These are phyloP conservation scores for Acromyrmex charruanus DNA, from an alignment of 1,140 invertebrate species.

Conservation along the genomic window DNA sequence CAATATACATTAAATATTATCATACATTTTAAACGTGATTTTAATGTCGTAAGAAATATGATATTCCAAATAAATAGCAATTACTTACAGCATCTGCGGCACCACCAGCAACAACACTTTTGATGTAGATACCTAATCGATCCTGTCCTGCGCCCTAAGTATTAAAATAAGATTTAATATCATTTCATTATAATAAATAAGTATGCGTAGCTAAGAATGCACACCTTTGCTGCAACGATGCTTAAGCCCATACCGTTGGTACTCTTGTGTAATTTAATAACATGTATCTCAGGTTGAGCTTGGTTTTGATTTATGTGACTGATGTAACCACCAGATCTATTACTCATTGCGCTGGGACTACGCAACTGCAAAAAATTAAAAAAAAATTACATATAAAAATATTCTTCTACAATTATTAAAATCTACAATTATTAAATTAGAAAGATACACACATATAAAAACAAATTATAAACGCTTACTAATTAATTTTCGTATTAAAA, in stretches of 20 bases:
- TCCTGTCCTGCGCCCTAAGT: conserved; percentile 95
- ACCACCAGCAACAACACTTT: conserved; percentile 98
- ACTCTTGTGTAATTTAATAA: conserved; percentile 96
- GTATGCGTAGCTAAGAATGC: not conserved
- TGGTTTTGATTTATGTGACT: conserved; percentile 80
- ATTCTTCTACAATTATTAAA: conserved; percentile 13
- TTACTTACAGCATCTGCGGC: conserved; percentile 95
- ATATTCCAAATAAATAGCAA: not conserved
- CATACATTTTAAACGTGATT: not conserved
- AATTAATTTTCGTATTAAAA: not conserved
- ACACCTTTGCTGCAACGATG: conserved; percentile 96
- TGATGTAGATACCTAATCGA: conserved; percentile 98
- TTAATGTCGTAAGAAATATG: not conserved
- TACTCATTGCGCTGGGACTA: conserved; percentile 89
- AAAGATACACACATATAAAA: not conserved
- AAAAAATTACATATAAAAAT: conserved; percentile 8
- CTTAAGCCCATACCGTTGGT: conserved; percentile 97
- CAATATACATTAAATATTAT: not conserved
- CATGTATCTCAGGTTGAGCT: conserved; percentile 91
- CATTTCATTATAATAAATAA: conserved; percentile 7
- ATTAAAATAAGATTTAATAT: conserved; percentile 20
- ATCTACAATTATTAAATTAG: not conserved
- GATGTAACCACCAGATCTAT: conserved; percentile 87
- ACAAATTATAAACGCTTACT: not conserved
- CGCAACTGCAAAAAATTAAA: conserved; percentile 86